Conservation (phyloP, 2,888 invertebrate species). For the Dyspetes luteomarginatus region DNA sequence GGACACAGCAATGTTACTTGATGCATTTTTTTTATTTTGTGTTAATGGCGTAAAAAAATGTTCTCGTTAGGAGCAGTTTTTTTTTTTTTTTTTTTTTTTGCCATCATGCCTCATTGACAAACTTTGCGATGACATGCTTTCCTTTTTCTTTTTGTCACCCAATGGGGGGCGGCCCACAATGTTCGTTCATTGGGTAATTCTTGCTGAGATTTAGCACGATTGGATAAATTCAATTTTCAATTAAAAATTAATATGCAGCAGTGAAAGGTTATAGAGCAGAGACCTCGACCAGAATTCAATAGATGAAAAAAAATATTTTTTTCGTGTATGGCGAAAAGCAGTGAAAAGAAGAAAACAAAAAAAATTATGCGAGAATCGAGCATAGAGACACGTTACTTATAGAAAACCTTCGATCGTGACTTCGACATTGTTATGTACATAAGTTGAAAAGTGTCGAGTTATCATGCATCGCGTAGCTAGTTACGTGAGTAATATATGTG, state of each 20-base stretch:
- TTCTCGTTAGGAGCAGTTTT: neutral
- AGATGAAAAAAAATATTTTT: neutral
- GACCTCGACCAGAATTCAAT: conserved; percentile 24
- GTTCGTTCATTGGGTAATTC: neutral
- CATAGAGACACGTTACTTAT: neutral
- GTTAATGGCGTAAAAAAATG: neutral
- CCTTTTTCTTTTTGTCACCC: neutral
- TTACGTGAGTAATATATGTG: neutral
- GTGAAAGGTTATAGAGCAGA: neutral
- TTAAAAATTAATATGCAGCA: no score
- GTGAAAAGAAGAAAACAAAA: neutral
- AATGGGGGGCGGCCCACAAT: neutral
- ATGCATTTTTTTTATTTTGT: conserved; percentile 39
- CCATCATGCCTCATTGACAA: neutral
- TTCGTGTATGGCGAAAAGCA: neutral
- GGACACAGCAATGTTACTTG: conserved; percentile 66
- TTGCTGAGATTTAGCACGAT: neutral
- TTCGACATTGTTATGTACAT: neutral
- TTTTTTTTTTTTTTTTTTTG: neutral
- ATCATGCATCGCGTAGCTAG: conserved; percentile 30
- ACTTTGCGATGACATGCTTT: neutral
- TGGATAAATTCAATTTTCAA: no score
- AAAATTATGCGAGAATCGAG: conserved; percentile 1
- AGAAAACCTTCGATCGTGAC: neutral
- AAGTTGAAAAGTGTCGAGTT: conserved; percentile 10